These are phyloP conservation scores for Oreochromis aureus DNA, from an alignment of 2,113 vertebrate species.

Conservation along the genomic window DNA sequence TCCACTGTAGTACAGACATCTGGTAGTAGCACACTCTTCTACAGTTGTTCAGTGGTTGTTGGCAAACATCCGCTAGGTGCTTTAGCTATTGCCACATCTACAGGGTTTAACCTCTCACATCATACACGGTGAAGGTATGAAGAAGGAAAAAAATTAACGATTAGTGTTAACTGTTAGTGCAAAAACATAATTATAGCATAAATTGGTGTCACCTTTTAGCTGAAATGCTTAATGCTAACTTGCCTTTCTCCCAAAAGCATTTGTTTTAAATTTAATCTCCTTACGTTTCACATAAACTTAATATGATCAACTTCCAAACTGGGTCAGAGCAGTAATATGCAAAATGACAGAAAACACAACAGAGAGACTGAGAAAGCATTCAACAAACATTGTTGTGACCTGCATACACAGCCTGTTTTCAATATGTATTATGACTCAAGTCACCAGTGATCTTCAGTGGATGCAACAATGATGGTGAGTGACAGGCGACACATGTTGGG, in stretches of 20 bases:
- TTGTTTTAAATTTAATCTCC: neutral
- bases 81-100: neutral
- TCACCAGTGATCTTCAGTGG: neutral
- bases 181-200: neutral
- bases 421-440: neutral
- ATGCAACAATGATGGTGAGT: neutral
- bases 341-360: neutral
- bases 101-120: neutral
- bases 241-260: neutral
- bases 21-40: neutral
- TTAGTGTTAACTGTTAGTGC: neutral
- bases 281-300: neutral
- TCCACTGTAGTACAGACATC: neutral
- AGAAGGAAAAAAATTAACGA: rapidly evolving
- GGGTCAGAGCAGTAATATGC: neutral
- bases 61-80: neutral
- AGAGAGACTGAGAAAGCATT: neutral
- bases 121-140: neutral
- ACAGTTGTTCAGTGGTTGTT: neutral
- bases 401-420: neutral
- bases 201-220: neutral
- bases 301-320: neutral
- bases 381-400: neutral
- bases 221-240: neutral
- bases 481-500: constrained; percentile 23